These are phyloP conservation scores for Notamacropus eugenii DNA, from an alignment of 2,797 vertebrate genomes.

Conservation along the genomic window DNA sequence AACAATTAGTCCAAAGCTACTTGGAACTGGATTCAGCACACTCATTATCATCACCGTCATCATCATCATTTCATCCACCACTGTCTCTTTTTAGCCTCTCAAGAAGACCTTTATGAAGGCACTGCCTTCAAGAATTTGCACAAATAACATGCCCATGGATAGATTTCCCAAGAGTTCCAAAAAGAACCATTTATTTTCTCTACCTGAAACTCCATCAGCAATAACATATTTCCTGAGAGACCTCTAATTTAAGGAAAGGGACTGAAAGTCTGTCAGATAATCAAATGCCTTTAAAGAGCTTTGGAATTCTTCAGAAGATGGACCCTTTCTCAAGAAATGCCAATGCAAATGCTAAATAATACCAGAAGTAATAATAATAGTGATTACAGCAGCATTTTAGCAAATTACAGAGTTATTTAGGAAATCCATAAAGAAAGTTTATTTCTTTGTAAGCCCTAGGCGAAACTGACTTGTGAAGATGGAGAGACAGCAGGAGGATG, in stretches of 20 bases:
- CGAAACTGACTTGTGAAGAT: neutral
- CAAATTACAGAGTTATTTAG: neutral
- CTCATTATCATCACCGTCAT: neutral
- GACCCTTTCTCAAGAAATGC: neutral
- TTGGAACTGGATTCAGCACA: neutral
- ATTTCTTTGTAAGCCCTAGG: neutral
- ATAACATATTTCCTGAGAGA: constrained; percentile 69
- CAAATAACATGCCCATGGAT: neutral
- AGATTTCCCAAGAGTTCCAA: neutral
- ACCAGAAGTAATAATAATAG: neutral
- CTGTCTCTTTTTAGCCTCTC: constrained; percentile 4
- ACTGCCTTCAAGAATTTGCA: constrained; percentile 7
- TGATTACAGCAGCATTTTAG: constrained; percentile 1
- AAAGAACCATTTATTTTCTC: constrained; percentile 69
- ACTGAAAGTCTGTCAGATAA: constrained; percentile 62
- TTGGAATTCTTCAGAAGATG: constrained; percentile 3
- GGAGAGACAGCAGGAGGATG: neutral
- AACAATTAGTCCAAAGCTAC: neutral
- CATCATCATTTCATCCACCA: neutral
- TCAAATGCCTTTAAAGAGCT: constrained; percentile 51
- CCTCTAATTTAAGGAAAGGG: constrained; percentile 58
- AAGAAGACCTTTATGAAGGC: neutral
- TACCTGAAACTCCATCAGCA: constrained; percentile 46
- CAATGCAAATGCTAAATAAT: constrained; percentile 31
- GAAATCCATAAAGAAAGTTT: neutral